Evolutionary conservation across 2,888 invertebrate species (phyloP).

Genomic region (Nebria brevicollis): DNA sequence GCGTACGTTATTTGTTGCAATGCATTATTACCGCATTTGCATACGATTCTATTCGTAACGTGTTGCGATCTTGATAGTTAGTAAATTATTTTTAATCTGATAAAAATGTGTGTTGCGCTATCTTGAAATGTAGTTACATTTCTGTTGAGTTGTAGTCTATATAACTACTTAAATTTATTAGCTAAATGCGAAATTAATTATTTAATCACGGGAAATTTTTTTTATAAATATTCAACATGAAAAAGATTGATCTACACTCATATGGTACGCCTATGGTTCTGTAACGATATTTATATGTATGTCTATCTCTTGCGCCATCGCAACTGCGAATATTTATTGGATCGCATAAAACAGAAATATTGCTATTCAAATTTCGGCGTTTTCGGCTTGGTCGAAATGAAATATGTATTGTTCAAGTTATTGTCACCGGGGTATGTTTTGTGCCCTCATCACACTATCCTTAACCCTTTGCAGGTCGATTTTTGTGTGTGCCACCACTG

Average conservation of each 20-base stretch:
- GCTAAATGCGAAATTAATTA: background rate
- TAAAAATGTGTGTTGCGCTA: background rate
- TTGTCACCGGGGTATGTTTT: conserved; percentile 33
- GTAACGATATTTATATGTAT: conserved; percentile 17
- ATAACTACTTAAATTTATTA: background rate
- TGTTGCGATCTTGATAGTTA: background rate
- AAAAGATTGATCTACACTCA: no score
- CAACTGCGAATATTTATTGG: conserved; percentile 54
- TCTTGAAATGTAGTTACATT: background rate
- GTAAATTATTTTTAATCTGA: background rate
- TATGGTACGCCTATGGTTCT: background rate
- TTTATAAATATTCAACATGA: no score
- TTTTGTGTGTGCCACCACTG: conserved; percentile 8
- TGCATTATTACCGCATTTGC: background rate
- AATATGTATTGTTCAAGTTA: conserved; percentile 52
- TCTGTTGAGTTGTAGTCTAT: background rate
- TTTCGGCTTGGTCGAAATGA: conserved; percentile 52
- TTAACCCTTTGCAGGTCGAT: background rate
- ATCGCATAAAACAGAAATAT: conserved; percentile 56
- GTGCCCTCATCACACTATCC: conserved; percentile 16
- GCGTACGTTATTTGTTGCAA: background rate
- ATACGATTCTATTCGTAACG: background rate
- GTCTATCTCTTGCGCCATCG: conserved; percentile 12
- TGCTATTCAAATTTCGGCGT: conserved; percentile 54
- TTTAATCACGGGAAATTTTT: no score